Evolutionary conservation across 1,140 invertebrate species (phyloP).

Genomic region (Amphibalanus amphitrite): DNA sequence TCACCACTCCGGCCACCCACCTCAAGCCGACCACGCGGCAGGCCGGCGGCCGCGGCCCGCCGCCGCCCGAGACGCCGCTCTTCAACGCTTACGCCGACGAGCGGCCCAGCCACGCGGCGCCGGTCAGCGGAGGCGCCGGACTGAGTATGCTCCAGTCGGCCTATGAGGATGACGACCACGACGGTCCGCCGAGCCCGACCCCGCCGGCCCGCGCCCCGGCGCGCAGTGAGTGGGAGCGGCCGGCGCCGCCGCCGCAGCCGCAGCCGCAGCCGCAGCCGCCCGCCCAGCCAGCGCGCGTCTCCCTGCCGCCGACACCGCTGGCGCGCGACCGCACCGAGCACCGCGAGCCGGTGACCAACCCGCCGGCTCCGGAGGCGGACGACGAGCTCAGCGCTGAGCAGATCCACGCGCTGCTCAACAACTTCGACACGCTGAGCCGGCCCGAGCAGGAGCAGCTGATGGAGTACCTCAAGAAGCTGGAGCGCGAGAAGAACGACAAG

Average conservation of each 20-base stretch:
- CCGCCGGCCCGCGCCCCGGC: no score
- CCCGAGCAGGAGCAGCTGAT: conserved; percentile 62
- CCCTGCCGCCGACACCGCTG: neutral
- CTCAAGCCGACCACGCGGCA: neutral
- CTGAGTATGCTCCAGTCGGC: neutral
- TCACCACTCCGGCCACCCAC: neutral
- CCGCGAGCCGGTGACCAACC: neutral
- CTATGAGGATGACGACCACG: neutral
- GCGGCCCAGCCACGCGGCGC: no score
- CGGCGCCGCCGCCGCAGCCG: no score
- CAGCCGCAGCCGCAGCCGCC: no score
- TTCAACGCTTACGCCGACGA: neutral
- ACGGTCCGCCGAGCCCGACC: neutral
- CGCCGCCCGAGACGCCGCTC: neutral
- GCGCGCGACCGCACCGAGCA: neutral
- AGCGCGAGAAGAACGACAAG: conserved; percentile 44
- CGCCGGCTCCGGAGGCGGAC: conserved; percentile 28
- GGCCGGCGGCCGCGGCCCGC: no score
- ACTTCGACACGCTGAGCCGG: conserved; percentile 52
- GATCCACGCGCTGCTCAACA: conserved; percentile 50
- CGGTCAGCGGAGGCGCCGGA: neutral
- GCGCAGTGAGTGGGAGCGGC: neutral
- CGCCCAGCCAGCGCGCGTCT: no score
- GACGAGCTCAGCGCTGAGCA: conserved; percentile 54
- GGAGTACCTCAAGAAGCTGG: conserved; percentile 54